These are phyloP conservation scores for Belonocnema kinseyi DNA, from an alignment of 1,140 invertebrate species.

Conservation along the genomic window DNA sequence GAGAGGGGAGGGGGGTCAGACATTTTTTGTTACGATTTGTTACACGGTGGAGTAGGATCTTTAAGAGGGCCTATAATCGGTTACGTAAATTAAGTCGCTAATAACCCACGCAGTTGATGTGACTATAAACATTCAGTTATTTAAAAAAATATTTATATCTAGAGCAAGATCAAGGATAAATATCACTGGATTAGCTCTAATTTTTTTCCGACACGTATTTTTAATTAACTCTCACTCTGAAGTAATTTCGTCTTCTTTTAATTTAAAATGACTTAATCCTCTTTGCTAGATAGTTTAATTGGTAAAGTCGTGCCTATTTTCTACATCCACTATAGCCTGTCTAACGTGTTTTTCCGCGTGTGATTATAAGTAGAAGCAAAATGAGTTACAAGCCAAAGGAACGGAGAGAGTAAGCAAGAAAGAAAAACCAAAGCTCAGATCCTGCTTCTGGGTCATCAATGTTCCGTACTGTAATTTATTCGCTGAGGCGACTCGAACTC, in stretches of 20 bases:
- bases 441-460: constrained; percentile 51
- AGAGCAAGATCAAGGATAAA: too few species aligned
- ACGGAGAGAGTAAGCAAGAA: constrained; percentile 54
- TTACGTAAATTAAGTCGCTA: too few species aligned
- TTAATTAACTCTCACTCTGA: constrained; percentile 3
- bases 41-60: too few species aligned
- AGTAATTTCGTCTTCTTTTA: background rate
- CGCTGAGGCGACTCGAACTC: background rate
- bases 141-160: too few species aligned
- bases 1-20: too few species aligned
- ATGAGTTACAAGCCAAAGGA: constrained; percentile 46
- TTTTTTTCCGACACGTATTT: too few species aligned
- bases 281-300: constrained; percentile 39
- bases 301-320: constrained; percentile 34
- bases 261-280: constrained; percentile 24
- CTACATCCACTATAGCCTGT: constrained; percentile 48
- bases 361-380: constrained; percentile 54
- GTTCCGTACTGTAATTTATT: constrained; percentile 17
- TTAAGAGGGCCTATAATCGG: too few species aligned
- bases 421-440: constrained; percentile 50
- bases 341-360: constrained; percentile 48
- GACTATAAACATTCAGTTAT: too few species aligned
- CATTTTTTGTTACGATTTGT: too few species aligned
- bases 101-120: too few species aligned
- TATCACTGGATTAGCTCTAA: too few species aligned